phyloP scores from a whole-genome alignment of 2,113 vertebrate genomes.

The Hypanus sabinus region DNA sequence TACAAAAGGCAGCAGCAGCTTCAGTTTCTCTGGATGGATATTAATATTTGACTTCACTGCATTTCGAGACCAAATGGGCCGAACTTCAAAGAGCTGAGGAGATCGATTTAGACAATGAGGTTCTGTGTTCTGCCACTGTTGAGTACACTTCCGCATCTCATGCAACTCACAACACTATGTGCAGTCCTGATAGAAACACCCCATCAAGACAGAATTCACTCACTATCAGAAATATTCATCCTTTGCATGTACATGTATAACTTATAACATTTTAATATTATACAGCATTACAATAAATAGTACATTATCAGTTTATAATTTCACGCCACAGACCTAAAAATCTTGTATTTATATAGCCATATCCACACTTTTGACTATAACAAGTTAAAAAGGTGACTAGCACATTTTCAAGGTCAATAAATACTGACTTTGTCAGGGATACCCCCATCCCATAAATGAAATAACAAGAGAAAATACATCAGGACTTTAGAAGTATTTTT shows the following conservation, averaged over 20 bases:
- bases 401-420: too few relatives aligned
- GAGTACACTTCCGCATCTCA: not conserved
- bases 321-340: too few relatives aligned
- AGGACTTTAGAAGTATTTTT: not conserved
- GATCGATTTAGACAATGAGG: not conserved
- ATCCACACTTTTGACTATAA: too few relatives aligned
- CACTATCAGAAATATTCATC: not conserved
- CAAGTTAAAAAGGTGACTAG: too few relatives aligned
- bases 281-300: too few relatives aligned
- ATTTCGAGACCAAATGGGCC: conserved; percentile 87
- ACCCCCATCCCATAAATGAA: too few relatives aligned
- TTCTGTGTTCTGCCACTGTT: not conserved
- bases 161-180: not conserved
- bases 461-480: not conserved
- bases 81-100: conserved; percentile 74
- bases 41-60: conserved; percentile 83
- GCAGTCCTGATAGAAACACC: not conserved
- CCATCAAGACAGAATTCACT: not conserved
- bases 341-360: not conserved
- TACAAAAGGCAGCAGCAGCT: conserved; percentile 73
- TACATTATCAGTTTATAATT: too few relatives aligned
- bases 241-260: not conserved
- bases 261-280: too few relatives aligned
- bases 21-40: conserved; percentile 88
- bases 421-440: too few relatives aligned